Evolutionary conservation across 2,888 invertebrate species (phyloP).

Genomic region (Perithous albicinctus): DNA sequence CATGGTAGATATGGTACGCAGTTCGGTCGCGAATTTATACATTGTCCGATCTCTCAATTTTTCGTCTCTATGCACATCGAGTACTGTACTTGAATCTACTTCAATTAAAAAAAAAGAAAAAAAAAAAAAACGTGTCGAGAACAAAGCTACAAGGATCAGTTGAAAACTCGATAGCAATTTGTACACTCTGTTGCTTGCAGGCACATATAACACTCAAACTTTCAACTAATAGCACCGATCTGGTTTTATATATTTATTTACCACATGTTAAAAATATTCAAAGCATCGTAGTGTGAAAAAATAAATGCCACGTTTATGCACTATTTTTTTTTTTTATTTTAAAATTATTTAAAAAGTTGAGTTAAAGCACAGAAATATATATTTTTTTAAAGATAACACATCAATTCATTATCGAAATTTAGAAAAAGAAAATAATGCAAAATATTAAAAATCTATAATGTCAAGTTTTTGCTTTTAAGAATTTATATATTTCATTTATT

Average conservation of each 20-base stretch:
- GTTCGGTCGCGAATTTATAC: not conserved
- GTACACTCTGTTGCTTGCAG: not conserved
- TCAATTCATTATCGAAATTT: no score
- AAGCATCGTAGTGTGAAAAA: not conserved
- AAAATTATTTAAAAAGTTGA: not conserved
- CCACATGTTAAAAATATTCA: not conserved
- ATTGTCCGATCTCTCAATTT: not conserved
- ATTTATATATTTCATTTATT: no score
- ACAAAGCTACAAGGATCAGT: not conserved
- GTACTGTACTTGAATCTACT: not conserved
- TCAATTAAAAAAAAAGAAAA: slow-evolving; percentile 4
- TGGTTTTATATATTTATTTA: not conserved
- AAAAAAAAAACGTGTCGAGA: no score
- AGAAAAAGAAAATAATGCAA: no score
- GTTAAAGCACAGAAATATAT: not conserved
- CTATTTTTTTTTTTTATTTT: no score
- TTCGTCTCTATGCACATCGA: not conserved
- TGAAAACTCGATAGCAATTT: not conserved
- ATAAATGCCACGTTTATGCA: not conserved
- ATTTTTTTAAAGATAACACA: no score
- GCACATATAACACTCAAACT: not conserved
- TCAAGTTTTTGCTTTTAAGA: no score
- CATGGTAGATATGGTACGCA: not conserved
- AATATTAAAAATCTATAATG: no score
- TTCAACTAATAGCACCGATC: not conserved